A percentile compares a stretch with the other conserved stretches of the same genome.
These are phyloP conservation scores for Conopomorpha cramerella DNA, from an alignment of 1,140 invertebrate species.

Conservation along the genomic window DNA sequence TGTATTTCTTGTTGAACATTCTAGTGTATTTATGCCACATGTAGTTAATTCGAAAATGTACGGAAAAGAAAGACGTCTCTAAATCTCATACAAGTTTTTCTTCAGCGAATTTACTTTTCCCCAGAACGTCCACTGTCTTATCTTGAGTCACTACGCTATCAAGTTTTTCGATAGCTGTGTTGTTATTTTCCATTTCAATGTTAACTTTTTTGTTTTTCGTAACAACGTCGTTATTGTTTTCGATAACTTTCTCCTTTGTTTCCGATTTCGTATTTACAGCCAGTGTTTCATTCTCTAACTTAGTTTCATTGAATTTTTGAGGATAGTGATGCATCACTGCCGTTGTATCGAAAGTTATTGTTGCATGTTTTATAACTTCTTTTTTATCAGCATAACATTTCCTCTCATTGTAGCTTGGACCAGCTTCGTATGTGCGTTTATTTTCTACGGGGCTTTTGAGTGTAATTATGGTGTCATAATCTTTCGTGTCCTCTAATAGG, in stretches of 20 bases:
- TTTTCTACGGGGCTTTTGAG: too few species aligned
- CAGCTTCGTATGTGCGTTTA: too few species aligned
- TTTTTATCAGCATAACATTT: slow-evolving; percentile 20
- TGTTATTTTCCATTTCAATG: slow-evolving; percentile 33
- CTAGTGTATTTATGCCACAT: too few species aligned
- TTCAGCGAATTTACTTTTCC: slow-evolving; percentile 43
- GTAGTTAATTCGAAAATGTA: slow-evolving; percentile 25
- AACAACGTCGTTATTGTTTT: slow-evolving; percentile 33
- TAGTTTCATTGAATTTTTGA: slow-evolving; percentile 25
- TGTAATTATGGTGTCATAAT: too few species aligned
- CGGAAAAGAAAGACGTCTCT: slow-evolving; percentile 27
- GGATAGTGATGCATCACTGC: slow-evolving; percentile 52
- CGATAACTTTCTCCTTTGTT: slow-evolving; percentile 11
- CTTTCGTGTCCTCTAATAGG: slow-evolving; percentile 41
- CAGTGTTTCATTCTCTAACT: slow-evolving; percentile 10
- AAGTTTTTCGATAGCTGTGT: slow-evolving; percentile 13
- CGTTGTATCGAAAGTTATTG: slow-evolving; percentile 50
- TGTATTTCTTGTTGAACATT: too few species aligned
- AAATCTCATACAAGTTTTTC: slow-evolving; percentile 54
- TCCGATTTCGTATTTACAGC: too few species aligned
- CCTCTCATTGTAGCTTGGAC: slow-evolving; percentile 16
- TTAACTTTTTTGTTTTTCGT: slow-evolving; percentile 12
- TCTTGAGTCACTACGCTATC: slow-evolving; percentile 14
- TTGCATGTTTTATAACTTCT: slow-evolving; percentile 42
- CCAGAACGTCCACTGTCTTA: slow-evolving; percentile 21